Base-by-base conservation (phyloP, 2,888 invertebrate species). In the Andrena haemorrhoa region DNA sequence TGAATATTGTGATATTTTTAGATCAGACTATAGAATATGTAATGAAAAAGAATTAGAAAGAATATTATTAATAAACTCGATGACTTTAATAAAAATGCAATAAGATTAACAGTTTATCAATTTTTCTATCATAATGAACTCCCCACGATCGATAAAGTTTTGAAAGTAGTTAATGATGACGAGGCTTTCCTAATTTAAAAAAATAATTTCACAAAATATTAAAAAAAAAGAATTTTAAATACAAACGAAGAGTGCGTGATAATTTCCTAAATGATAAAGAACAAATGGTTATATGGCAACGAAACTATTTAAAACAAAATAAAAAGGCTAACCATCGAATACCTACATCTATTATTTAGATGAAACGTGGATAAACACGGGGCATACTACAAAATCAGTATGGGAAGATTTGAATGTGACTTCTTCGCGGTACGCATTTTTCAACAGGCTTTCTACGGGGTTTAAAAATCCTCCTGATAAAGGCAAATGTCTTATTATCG, bases 201-300 rank as follows among this genome's bases (percentile, higher is more conserved):
- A 63, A 2, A 20, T 8, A 35, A 63, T 63, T 63, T 63, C 41
- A 33, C 20, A 63, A 35, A 16, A 10, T 35, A 23, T 35, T 63
- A 63, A 63, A 63, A 63, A n/a, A 12, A 8, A 35, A 35, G 8
- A 63, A 63, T 8, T 63, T 63, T 35, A 63, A 63, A 35, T 63
- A n/a, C 35, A 2, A 16, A 12, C 20, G 10, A 12, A 16, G 61
- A 35, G 20, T 23, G 7, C 61, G 61, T 10, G 3, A 63, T 35
- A 63, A 16, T 2, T 63, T n/a, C 35, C 35, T 63, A 63, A 63
- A 7, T 7, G 61, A 63, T 4, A 41, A n/a, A 35, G 61, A 35
- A 63, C 31, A 35, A 7, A 63, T 63, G 2, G 23, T 23, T 23
- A 16, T 63, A 35, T 63, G 61, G 35, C n/a, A 35, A 20, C 16